phyloP scores from a whole-genome alignment of 2,797 vertebrate species.

The Sebastolobus alascanus region DNA sequence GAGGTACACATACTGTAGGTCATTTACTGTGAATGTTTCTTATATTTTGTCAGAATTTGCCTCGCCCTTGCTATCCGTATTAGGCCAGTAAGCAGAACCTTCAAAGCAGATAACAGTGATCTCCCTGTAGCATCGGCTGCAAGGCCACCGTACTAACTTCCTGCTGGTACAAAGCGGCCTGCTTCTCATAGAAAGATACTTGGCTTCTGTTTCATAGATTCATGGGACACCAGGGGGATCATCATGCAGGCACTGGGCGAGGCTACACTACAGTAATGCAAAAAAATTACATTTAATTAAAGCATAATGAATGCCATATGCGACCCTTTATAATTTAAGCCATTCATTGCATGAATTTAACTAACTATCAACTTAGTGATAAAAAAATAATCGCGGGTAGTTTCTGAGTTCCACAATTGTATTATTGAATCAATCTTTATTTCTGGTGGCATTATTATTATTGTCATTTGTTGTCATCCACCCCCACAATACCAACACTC shows the following conservation, averaged over 20 bases:
- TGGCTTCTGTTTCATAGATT: constrained; percentile 4
- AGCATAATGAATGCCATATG: background rate
- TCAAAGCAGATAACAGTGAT: constrained; percentile 7
- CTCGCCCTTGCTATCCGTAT: background rate
- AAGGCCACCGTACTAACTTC: background rate
- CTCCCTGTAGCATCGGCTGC: background rate
- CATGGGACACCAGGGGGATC: background rate
- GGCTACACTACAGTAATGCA: background rate
- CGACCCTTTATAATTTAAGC: background rate
- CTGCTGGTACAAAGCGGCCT: background rate
- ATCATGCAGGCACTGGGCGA: background rate
- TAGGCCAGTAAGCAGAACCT: background rate
- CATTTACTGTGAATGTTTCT: background rate
- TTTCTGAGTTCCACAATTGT: background rate
- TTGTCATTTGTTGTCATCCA: constrained; percentile 16
- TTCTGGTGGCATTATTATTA: background rate
- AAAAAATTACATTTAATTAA: background rate
- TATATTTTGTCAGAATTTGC: background rate
- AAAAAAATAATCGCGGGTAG: background rate
- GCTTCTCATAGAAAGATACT: background rate
- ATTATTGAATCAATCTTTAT: background rate
- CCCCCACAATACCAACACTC: constrained; percentile 6
- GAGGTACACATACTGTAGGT: background rate
- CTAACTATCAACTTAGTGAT: constrained; percentile 1
- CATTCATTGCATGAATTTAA: constrained; percentile 8